A percentile compares a stretch with the other conserved stretches of the same genome.
Evolutionary conservation across 2,113 vertebrate genomes (phyloP).

Genomic region (Clarias batrachus): DNA sequence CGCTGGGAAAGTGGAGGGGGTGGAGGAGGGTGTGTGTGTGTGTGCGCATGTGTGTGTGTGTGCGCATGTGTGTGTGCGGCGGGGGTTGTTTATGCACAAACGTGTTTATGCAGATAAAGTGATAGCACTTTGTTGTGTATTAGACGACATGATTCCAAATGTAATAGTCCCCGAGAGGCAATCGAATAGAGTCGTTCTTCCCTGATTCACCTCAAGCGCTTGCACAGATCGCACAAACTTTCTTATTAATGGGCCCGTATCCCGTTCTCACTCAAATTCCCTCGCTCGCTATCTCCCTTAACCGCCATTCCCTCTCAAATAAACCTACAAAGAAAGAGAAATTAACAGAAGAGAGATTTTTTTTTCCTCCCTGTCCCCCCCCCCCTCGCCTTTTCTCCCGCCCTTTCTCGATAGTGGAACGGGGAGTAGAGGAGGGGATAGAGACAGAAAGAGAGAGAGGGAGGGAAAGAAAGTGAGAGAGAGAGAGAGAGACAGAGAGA

Average conservation of each 20-base stretch:
- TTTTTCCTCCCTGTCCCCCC: slow-evolving; percentile 49
- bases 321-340: slow-evolving; percentile 64
- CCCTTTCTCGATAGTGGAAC: slow-evolving; percentile 70
- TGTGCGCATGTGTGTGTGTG: not conserved
- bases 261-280: slow-evolving; percentile 37
- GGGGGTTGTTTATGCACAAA: slow-evolving; percentile 28
- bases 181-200: slow-evolving; percentile 49
- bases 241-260: slow-evolving; percentile 47
- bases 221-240: slow-evolving; percentile 35
- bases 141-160: slow-evolving; percentile 53
- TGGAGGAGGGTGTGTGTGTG: not conserved
- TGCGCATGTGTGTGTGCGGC: not conserved
- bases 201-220: slow-evolving; percentile 30
- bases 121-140: slow-evolving; percentile 51
- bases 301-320: slow-evolving; percentile 51
- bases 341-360: slow-evolving; percentile 69
- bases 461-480: slow-evolving; percentile 50
- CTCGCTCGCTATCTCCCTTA: slow-evolving; percentile 31
- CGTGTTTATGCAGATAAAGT: slow-evolving; percentile 52
- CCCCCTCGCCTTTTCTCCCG: slow-evolving; percentile 51
- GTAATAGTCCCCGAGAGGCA: slow-evolving; percentile 56
- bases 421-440: slow-evolving; percentile 47
- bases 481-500: slow-evolving; percentile 53
- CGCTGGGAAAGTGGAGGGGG: not conserved
- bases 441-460: slow-evolving; percentile 52